Evolutionary conservation across 2,888 invertebrate genomes (phyloP).

Genomic region (Bibio marci): DNA sequence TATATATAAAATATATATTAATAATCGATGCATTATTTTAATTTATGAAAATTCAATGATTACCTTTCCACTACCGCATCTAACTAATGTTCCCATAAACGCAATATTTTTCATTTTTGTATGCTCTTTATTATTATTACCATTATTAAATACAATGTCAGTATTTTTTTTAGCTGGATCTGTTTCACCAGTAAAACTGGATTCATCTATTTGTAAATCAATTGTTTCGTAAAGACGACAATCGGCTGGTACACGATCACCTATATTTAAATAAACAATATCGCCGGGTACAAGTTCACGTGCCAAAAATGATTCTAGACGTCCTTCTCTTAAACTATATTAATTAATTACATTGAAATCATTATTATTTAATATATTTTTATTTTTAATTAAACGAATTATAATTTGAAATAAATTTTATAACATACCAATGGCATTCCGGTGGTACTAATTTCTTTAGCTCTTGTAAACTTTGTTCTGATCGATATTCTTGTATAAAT

Average conservation of each 20-base stretch:
- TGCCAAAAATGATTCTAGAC: constrained; percentile 77
- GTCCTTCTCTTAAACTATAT: constrained; percentile 68
- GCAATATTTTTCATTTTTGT: constrained; percentile 72
- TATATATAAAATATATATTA: constrained; percentile 12
- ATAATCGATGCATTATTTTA: constrained; percentile 3
- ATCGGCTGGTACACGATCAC: constrained; percentile 95
- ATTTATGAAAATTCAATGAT: constrained; percentile 8
- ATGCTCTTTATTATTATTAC: constrained; percentile 34
- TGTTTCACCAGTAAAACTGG: constrained; percentile 97
- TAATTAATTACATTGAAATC: constrained; percentile 7
- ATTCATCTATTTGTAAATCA: constrained; percentile 91
- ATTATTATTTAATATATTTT: too few species aligned
- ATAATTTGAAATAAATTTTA: too few species aligned
- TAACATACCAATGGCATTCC: constrained; percentile 68
- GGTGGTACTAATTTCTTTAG: constrained; percentile 95
- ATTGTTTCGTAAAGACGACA: constrained; percentile 81
- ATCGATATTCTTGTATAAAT: constrained; percentile 96
- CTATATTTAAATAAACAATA: constrained; percentile 78
- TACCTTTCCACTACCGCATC: constrained; percentile 91
- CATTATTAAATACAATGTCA: constrained; percentile 44
- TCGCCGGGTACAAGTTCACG: constrained; percentile 95
- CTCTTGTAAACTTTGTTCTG: constrained; percentile 94
- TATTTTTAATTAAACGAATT: too few species aligned
- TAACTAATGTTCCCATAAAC: constrained; percentile 95
- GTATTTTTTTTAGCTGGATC: constrained; percentile 74